Base-by-base conservation (phyloP, 2,888 invertebrate species). In the Thecocarcelia acutangulata region DNA sequence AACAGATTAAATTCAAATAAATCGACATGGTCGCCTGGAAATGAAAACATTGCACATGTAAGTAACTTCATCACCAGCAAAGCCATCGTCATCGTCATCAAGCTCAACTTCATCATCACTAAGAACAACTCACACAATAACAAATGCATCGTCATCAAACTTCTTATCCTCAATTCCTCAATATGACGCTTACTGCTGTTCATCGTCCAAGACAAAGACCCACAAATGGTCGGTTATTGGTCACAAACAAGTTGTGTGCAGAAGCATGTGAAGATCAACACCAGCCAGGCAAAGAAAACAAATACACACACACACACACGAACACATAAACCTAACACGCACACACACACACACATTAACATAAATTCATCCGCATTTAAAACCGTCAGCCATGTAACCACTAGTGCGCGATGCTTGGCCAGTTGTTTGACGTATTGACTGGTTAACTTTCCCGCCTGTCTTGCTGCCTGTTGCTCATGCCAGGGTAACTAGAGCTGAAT, bases 1-100 rank as follows among this genome's bases (percentile, higher is more conserved):
- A 86, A 85, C 81, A 87, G 87, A 89, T 88, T 88, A 88, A 89
- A 89, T 88, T 89, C 88, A 89, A 88, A 89, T 89, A 89, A 89
- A 89, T 88, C 88, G 88, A 88, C 88, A 86, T 87, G 85, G 86
- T 85, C 86, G 87, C 75, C 87, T 87, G 86, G 86, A 89, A 88
- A 88, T 87, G 86, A 87, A 88, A 88, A 88, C 88, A 87, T 87
- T 80, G 86, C 87, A 85, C 87, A 86, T 84, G 80, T 75, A 75
- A 80, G 74, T 80, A 80, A 75, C 85, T 76, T 72, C 80, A 76
- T 80, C 69, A 70, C 37, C 64, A 54, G 13, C 61, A 68, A 28
- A n/a, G 13, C 44, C 50, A 28, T 63, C 80, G 66, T 64, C 52
- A 69, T 69, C 48, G 13, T 28, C 70, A 44, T 50, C 70, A 61